Base-by-base conservation (phyloP, 1,140 invertebrate species). In the Neodiprion pinetum region DNA sequence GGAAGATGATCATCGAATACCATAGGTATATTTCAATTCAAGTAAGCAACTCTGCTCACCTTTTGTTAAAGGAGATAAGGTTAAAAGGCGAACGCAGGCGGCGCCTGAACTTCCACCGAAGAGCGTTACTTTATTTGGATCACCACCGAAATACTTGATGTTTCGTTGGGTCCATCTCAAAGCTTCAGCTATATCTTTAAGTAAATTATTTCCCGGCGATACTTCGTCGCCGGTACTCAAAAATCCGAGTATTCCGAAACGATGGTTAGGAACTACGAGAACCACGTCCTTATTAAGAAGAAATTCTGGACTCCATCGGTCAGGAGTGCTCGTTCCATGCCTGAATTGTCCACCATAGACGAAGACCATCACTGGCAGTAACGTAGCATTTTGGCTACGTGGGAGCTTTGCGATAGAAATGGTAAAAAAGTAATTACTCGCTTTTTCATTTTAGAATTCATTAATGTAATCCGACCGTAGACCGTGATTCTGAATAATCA, bases 141-240 rank as follows among this genome's bases (percentile, higher is more conserved):
- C 53, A 61, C 53, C 53, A 61, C 53, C 53, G n/a, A 61, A 61
- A 17, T 61, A 9, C 53, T 61, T 61, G 53, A 61, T 61, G 53
- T 61, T 61, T 5, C 9, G 3, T 12, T 14, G n/a, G 53, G 11
- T 61, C 53, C 53, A 61, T 1, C n/a, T 61, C n/a, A 61, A 61
- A 61, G 53, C 53, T 17, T 14, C 11, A 9, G 8, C 53, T 17
- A 61, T 12, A 17, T 61, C 53, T 61, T 61, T 61, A 5, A 61
- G 53, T 12, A 12, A 12, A 61, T 61, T 14, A 61, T 61, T 61
- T 14, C 53, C 53, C 4, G 53, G 53, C 9, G 53, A 12, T 12
- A 61, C n/a, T 17, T 61, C 53, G 53, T 61, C 53, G 3, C 53
- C 53, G 11, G 53, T 61, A 17, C 53, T 61, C 53, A 61, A 61